Evolutionary conservation across 2,113 vertebrate species (phyloP).

Genomic region (Tetrax tetrax): DNA sequence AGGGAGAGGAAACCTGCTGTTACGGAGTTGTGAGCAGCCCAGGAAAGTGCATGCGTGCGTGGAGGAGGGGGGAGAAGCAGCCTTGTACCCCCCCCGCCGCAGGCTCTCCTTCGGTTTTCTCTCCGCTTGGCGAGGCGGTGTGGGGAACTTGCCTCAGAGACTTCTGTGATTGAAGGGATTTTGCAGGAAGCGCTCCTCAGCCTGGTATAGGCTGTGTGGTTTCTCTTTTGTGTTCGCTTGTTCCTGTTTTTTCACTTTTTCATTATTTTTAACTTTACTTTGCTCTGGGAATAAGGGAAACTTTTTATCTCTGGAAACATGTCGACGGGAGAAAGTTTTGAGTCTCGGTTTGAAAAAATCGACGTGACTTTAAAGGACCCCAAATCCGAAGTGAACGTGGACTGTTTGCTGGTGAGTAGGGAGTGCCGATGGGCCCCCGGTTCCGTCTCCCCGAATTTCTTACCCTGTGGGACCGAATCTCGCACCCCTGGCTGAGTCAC

Average conservation of each 20-base stretch:
- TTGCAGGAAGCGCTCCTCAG: background rate
- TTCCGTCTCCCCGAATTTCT: conserved; percentile 5
- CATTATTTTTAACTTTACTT: background rate
- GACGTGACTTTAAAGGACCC: conserved; percentile 94
- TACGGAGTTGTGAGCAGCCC: conserved; percentile 20
- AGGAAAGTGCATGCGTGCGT: background rate
- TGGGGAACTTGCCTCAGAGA: background rate
- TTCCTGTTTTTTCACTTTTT: background rate
- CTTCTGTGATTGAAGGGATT: conserved; percentile 12
- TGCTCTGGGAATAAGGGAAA: conserved; percentile 55
- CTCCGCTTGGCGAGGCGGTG: background rate
- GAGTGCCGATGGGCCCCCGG: background rate
- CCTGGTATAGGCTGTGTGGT: background rate
- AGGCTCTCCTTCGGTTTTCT: background rate
- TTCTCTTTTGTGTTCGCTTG: conserved; percentile 21
- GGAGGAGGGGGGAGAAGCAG: background rate
- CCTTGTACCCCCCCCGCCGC: background rate
- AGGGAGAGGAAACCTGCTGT: conserved; percentile 27
- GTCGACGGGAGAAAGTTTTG: conserved; percentile 91
- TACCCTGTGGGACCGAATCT: conserved; percentile 61
- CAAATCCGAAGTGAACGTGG: conserved; percentile 97
- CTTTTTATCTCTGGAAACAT: conserved; percentile 71
- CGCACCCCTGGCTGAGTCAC: background rate
- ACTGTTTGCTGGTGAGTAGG: conserved; percentile 96
- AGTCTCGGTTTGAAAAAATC: conserved; percentile 95